phyloP scores from a whole-genome alignment of 2,797 vertebrate species.

The Acrocephalus scirpaceus region DNA sequence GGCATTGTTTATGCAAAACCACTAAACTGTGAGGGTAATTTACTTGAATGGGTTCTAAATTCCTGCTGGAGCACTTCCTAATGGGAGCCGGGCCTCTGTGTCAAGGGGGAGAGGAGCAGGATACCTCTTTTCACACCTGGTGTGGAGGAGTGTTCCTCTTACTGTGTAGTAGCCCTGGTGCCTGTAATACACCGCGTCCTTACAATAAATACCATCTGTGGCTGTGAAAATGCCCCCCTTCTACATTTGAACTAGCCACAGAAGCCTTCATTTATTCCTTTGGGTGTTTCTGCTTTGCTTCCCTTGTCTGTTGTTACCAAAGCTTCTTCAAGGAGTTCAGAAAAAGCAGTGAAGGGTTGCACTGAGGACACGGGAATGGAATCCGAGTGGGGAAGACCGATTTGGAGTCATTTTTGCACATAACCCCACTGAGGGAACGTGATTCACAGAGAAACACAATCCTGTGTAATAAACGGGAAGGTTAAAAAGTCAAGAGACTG shows the following conservation, averaged over 20 bases:
- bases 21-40: not conserved
- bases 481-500: not conserved
- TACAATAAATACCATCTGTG: not conserved
- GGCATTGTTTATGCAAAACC: not conserved
- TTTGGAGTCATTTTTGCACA: not conserved
- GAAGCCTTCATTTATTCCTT: not conserved
- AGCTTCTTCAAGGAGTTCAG: not conserved
- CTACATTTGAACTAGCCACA: not conserved
- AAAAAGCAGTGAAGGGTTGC: not conserved
- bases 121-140: not conserved
- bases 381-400: not conserved
- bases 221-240: not conserved
- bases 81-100: not conserved
- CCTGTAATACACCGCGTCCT: not conserved
- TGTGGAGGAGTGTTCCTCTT: not conserved
- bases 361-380: not conserved
- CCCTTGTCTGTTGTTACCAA: not conserved
- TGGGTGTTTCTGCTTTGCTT: not conserved
- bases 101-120: not conserved
- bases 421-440: not conserved
- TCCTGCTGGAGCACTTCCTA: conserved; percentile 6
- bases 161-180: not conserved
- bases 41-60: not conserved
- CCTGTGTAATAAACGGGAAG: not conserved
- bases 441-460: not conserved